Evolutionary conservation across 1,140 invertebrate genomes (phyloP).

Genomic region (Orius insidiosus): DNA sequence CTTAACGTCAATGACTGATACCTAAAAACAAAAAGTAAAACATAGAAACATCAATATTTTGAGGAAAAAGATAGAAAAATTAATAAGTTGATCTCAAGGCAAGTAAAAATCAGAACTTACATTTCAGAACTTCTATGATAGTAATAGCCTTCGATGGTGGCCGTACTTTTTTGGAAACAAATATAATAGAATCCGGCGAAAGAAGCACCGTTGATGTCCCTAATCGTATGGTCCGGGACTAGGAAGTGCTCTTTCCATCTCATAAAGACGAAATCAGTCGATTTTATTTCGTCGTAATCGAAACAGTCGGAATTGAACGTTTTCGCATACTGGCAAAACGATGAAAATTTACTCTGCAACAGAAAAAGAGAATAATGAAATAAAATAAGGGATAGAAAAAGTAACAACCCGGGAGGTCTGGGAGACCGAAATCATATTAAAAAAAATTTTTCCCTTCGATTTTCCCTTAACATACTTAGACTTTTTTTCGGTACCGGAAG

Average conservation of each 20-base stretch:
- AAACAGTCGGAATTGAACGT: conserved; percentile 88
- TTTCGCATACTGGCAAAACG: conserved; percentile 73
- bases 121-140: conserved; percentile 92
- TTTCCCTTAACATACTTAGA: too few relatives aligned
- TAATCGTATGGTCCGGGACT: conserved; percentile 90
- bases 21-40: conserved; percentile 39
- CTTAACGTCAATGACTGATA: conserved; percentile 81
- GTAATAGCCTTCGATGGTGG: conserved; percentile 91
- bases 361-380: conserved; percentile 16
- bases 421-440: too few relatives aligned
- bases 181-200: conserved; percentile 98
- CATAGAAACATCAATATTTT: neutral
- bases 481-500: too few relatives aligned
- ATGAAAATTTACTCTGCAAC: conserved; percentile 58
- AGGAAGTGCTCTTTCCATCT: conserved; percentile 91
- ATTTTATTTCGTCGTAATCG: conserved; percentile 76
- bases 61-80: too few relatives aligned
- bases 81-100: too few relatives aligned
- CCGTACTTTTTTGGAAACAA: conserved; percentile 88
- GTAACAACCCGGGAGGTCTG: too few relatives aligned
- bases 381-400: too few relatives aligned
- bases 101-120: conserved; percentile 37
- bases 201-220: conserved; percentile 89
- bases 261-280: conserved; percentile 90
- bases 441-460: too few relatives aligned